phyloP scores from a whole-genome alignment of 2,797 vertebrate genomes.

The Dipus sagitta region DNA sequence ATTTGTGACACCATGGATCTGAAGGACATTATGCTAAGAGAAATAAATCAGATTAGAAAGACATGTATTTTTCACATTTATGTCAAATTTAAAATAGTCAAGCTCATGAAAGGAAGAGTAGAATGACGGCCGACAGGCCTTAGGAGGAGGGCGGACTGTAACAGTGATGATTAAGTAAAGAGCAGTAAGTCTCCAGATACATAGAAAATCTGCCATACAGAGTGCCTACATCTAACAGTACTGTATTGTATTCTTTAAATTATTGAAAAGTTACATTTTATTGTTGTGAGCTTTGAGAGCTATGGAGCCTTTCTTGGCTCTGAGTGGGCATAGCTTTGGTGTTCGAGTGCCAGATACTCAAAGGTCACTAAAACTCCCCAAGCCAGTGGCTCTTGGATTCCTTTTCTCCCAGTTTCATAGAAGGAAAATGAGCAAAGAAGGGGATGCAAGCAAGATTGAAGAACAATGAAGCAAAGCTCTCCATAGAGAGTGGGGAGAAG shows the following conservation, averaged over 20 bases:
- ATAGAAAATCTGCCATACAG: neutral
- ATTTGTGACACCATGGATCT: neutral
- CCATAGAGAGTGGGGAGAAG: no score
- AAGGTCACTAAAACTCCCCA: no score
- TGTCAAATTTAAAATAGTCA: no score
- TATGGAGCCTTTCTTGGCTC: no score
- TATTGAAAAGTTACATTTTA: neutral
- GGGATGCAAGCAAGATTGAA: no score
- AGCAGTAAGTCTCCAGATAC: neutral
- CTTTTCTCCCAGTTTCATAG: no score
- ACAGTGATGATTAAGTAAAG: neutral
- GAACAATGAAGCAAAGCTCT: no score
- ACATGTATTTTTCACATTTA: neutral
- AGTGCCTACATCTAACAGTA: neutral
- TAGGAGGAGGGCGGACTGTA: neutral
- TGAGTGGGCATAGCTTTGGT: no score
- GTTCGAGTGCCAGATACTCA: no score
- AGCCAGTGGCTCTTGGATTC: no score
- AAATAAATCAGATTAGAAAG: conserved; percentile 15
- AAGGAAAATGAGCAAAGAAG: no score
- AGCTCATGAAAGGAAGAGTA: neutral
- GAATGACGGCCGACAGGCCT: neutral
- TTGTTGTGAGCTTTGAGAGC: no score
- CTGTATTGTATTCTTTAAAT: neutral
- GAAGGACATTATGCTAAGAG: neutral